Percentiles rank a stretch among this genome's conserved stretches.
These are phyloP conservation scores for Lycaena phlaeas DNA, from an alignment of 2,888 invertebrate genomes.

Conservation along the genomic window DNA sequence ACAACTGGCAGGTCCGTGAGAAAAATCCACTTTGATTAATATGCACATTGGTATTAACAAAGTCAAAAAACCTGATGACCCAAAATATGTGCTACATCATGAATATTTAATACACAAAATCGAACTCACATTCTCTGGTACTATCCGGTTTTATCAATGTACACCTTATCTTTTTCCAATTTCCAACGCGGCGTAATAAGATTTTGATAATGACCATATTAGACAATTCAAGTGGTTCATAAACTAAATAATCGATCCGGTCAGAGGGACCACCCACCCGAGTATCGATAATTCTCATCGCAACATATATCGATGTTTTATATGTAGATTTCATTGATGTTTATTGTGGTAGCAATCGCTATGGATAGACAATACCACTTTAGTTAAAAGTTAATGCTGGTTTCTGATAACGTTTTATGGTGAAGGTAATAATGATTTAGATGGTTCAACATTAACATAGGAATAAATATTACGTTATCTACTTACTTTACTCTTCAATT, in stretches of 20 bases:
- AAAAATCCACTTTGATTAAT: too few species aligned
- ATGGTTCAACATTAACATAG: neutral
- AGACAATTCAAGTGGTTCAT: slow-evolving; percentile 24
- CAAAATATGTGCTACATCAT: neutral
- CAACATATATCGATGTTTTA: slow-evolving; percentile 41
- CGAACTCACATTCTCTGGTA: neutral
- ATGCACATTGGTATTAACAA: too few species aligned
- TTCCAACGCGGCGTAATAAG: slow-evolving; percentile 22
- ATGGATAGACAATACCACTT: slow-evolving; percentile 22
- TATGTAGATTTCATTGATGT: slow-evolving; percentile 50
- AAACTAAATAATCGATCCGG: slow-evolving; percentile 10
- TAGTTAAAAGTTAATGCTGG: slow-evolving; percentile 3
- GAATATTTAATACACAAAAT: neutral
- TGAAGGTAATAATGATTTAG: neutral
- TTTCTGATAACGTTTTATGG: neutral
- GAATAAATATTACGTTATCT: neutral
- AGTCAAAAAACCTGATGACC: too few species aligned
- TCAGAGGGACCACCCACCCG: slow-evolving; percentile 47
- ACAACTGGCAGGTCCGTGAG: too few species aligned
- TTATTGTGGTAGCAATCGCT: slow-evolving; percentile 50
- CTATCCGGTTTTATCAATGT: slow-evolving; percentile 4
- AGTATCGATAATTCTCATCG: slow-evolving; percentile 41
- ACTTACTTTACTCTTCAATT: neutral
- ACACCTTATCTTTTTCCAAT: slow-evolving; percentile 11
- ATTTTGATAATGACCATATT: slow-evolving; percentile 35